Base-by-base conservation (phyloP, 2,888 invertebrate genomes). In the Folsomia manolachei region DNA sequence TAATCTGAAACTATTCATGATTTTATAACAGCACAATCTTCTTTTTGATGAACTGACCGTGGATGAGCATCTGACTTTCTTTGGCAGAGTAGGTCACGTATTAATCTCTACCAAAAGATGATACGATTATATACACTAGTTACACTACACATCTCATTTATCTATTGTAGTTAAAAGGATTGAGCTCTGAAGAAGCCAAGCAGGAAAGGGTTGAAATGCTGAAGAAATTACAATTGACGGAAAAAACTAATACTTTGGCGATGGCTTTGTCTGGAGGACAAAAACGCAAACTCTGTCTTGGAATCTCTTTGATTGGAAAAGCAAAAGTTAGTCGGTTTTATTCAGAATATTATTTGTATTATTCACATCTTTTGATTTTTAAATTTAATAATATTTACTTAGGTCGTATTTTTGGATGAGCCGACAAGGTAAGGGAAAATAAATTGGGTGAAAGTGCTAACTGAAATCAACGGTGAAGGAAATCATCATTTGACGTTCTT, bases 251-350 rank as follows among this genome's bases (percentile, higher is more conserved):
- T 79, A 84, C 85, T 39, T 83, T 87, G 75, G 89, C 90, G 0
- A 83, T 84, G 51, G 87, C 88, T 68, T 85, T 97, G 72, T 96
- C 96, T 0, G 96, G 96, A 18, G 97, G 97, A 9, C 95, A 95
- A 89, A 93, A 95, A 84, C 87, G 97, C 70, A 91, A 95, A 78
- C 84, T 97, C 61, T 94, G 92, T 63, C 87, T 96, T 26, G 94
- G 91, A 51, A 93, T 95, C 83, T 93, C 95, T 0, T 86, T 95
- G 61, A 88, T 94, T 51, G 94, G 94, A 0, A 89, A 89, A 77
- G 90, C 94, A n/a, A 81, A 80, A 70, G 79, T 78, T 63, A 23
- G 56, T 64, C 51, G 51, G 9, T 51, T 51, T 51, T 11, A 11
- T 21, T 39, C 24, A 52, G 19, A 21, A 7, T 11, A 7, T 9